Percentiles rank a stretch among this genome's conserved stretches.
Evolutionary conservation across 2,113 vertebrate species (phyloP).

Genomic region (Catharus bicknelli): DNA sequence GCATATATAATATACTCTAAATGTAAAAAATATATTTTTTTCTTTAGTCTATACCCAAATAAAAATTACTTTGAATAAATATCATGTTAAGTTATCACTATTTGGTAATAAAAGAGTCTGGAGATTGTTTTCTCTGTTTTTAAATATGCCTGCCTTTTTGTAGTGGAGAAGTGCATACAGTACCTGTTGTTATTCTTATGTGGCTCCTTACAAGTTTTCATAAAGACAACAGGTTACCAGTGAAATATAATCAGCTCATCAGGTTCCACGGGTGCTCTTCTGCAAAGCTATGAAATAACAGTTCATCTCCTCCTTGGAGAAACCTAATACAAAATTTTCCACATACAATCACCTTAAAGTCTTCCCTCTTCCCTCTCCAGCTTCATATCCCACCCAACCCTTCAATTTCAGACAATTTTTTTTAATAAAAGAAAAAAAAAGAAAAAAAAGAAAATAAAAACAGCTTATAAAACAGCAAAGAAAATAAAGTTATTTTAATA

Average conservation of each 20-base stretch:
- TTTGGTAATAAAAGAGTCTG: background rate
- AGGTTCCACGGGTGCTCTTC: conserved; percentile 59
- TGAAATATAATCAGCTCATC: conserved; percentile 56
- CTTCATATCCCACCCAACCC: conserved; percentile 25
- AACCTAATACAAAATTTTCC: conserved; percentile 18
- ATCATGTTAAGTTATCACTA: conserved; percentile 35
- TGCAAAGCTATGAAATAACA: conserved; percentile 65
- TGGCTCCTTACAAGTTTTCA: conserved; percentile 38
- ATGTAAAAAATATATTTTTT: background rate
- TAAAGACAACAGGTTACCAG: conserved; percentile 61
- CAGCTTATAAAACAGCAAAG: conserved; percentile 78
- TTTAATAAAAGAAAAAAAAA: background rate
- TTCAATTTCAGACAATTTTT: background rate
- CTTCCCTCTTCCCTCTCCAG: background rate
- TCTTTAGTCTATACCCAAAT: background rate
- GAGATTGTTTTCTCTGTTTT: background rate
- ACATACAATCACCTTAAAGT: background rate
- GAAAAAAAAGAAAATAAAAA: conserved; percentile 58
- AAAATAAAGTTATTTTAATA: conserved; percentile 78
- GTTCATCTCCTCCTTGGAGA: conserved; percentile 37
- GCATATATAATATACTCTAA: background rate
- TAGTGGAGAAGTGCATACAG: conserved; percentile 77
- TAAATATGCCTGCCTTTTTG: background rate
- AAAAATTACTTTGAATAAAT: background rate
- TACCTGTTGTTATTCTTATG: conserved; percentile 51